A percentile compares a stretch with the other conserved stretches of the same genome.
Evolutionary conservation across 2,113 vertebrate genomes (phyloP).

Genomic region (Tauraco erythrolophus): DNA sequence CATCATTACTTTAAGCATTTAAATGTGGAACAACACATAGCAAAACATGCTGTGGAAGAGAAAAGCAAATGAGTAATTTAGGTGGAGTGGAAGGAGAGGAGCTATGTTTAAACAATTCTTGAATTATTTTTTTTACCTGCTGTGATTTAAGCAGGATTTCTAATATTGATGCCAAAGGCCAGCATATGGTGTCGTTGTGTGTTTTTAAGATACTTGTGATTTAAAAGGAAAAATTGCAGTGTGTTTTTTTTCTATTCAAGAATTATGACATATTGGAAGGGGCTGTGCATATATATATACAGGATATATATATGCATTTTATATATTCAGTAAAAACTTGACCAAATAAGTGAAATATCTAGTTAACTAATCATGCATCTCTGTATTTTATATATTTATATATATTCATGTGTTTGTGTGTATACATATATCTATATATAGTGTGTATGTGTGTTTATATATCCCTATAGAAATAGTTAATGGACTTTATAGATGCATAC

Average conservation of each 20-base stretch:
- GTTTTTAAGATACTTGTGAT: background rate
- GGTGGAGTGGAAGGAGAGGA: background rate
- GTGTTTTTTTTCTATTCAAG: background rate
- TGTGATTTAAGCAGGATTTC: background rate
- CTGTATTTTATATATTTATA: background rate
- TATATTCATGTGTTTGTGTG: background rate
- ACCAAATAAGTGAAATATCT: background rate
- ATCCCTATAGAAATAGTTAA: background rate
- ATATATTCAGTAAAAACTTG: background rate
- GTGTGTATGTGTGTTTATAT: background rate
- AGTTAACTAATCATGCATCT: background rate
- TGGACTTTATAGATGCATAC: background rate
- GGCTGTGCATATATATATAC: background rate
- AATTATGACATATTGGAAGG: background rate
- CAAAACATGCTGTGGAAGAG: background rate
- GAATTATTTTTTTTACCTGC: background rate
- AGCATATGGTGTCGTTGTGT: background rate
- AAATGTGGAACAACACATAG: background rate
- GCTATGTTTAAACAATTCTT: background rate
- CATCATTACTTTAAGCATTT: background rate
- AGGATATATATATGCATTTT: background rate
- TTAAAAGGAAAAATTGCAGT: background rate
- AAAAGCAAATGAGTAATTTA: background rate
- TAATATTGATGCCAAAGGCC: constrained; percentile 63
- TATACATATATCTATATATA: background rate